These are phyloP conservation scores for Tetropium fuscum DNA, from an alignment of 2,888 invertebrate species.

Conservation along the genomic window DNA sequence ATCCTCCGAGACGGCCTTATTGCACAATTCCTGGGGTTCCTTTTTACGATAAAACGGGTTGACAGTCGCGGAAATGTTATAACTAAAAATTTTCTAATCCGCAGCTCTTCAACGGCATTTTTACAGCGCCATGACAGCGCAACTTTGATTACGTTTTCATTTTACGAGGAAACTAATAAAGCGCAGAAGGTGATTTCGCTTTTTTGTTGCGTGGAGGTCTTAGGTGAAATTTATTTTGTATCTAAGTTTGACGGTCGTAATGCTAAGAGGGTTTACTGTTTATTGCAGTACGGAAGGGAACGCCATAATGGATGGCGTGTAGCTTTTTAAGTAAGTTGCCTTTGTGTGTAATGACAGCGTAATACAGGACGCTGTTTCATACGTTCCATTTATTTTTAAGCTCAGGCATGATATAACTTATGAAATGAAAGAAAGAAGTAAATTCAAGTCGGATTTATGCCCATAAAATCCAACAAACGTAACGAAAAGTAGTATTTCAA, in stretches of 20 bases:
- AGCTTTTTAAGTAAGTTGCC: not conserved
- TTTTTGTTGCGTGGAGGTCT: slow-evolving; percentile 2
- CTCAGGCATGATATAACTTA: no score
- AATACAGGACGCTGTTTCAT: no score
- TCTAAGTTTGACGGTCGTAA: slow-evolving; percentile 4
- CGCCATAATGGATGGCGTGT: not conserved
- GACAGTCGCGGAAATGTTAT: slow-evolving; percentile 39
- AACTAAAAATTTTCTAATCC: slow-evolving; percentile 23
- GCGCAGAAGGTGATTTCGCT: not conserved
- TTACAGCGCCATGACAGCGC: no score
- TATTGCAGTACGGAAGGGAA: slow-evolving; percentile 3
- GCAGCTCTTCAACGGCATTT: not conserved
- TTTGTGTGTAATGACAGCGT: no score
- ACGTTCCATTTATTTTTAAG: no score
- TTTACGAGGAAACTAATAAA: slow-evolving; percentile 1
- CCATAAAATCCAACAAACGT: no score
- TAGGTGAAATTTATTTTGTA: slow-evolving; percentile 3
- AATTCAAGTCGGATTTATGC: no score
- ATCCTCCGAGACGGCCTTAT: no score
- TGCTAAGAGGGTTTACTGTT: slow-evolving; percentile 20
- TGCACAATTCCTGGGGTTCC: not conserved
- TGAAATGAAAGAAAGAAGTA: no score
- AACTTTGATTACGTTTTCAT: not conserved
- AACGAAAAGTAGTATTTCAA: no score
- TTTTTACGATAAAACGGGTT: not conserved